Evolutionary conservation across 2,888 invertebrate genomes (phyloP).

Genomic region (Hyalella azteca): DNA sequence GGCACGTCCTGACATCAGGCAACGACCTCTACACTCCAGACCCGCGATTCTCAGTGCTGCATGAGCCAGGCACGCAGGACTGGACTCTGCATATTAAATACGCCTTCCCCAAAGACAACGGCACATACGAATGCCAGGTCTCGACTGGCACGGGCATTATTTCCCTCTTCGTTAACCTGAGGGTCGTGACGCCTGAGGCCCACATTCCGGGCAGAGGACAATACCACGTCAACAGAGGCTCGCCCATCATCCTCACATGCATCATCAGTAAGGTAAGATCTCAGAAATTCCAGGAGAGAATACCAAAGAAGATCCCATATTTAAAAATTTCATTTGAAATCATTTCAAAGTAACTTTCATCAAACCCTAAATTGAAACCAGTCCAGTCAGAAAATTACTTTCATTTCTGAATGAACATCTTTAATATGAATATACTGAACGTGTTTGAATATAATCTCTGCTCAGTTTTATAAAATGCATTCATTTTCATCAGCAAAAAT

Average conservation of each 20-base stretch:
- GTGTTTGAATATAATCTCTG: no score
- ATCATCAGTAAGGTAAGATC: conserved; percentile 49
- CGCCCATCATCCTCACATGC: conserved; percentile 54
- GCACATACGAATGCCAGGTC: conserved; percentile 57
- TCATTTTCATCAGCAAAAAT: no score
- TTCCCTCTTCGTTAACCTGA: conserved; percentile 53
- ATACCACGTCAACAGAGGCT: conserved; percentile 55
- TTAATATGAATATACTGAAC: no score
- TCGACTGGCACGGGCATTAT: conserved; percentile 58
- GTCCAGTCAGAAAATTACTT: no score
- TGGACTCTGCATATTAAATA: conserved; percentile 56
- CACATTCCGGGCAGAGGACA: conserved; percentile 51
- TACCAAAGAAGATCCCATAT: no score
- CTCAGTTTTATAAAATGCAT: no score
- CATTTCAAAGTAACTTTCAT: no score
- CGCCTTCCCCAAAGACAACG: conserved; percentile 47
- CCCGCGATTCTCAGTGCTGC: conserved; percentile 53
- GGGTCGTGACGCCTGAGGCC: conserved; percentile 53
- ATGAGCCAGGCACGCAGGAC: conserved; percentile 54
- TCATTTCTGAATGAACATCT: no score
- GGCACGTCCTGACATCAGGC: conserved; percentile 56
- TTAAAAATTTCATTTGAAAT: no score
- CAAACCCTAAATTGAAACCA: no score
- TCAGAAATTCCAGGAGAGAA: no score
- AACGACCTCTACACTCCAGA: conserved; percentile 50